A percentile compares a stretch with the other conserved stretches of the same genome.
Evolutionary conservation across 1,140 invertebrate species (phyloP).

Genomic region (Heliconius congener): DNA sequence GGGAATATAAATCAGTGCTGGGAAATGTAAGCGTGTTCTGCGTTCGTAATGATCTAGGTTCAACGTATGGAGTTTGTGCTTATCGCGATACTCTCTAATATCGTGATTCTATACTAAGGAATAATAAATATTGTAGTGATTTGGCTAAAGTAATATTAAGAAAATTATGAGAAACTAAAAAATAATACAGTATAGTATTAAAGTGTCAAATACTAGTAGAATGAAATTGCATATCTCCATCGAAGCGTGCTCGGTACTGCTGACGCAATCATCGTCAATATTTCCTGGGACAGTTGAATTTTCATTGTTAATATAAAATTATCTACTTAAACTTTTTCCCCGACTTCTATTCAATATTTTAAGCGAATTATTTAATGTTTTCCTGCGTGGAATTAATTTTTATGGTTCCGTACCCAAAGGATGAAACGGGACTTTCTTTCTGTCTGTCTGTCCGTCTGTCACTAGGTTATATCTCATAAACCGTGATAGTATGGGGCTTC

Average conservation of each 20-base stretch:
- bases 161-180: too few relatives aligned
- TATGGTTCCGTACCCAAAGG: too few relatives aligned
- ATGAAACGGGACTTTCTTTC: too few relatives aligned
- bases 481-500: too few relatives aligned
- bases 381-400: neutral
- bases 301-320: neutral
- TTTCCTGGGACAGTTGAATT: neutral
- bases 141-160: neutral
- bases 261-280: too few relatives aligned
- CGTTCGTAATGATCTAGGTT: slow-evolving; percentile 30
- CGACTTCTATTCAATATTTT: neutral
- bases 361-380: neutral
- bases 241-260: too few relatives aligned
- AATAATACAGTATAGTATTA: too few relatives aligned
- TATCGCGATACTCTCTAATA: neutral
- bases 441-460: too few relatives aligned
- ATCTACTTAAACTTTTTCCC: neutral
- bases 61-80: slow-evolving; percentile 21
- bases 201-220: too few relatives aligned
- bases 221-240: too few relatives aligned
- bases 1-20: slow-evolving; percentile 34
- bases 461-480: too few relatives aligned
- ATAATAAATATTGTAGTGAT: neutral
- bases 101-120: slow-evolving; percentile 7
- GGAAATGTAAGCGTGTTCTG: slow-evolving; percentile 23